Evolutionary conservation across 1,140 invertebrate species (phyloP), one percentile per base, ranked within the genome.

Genomic region (Trachymyrmex septentrionalis): DNA sequence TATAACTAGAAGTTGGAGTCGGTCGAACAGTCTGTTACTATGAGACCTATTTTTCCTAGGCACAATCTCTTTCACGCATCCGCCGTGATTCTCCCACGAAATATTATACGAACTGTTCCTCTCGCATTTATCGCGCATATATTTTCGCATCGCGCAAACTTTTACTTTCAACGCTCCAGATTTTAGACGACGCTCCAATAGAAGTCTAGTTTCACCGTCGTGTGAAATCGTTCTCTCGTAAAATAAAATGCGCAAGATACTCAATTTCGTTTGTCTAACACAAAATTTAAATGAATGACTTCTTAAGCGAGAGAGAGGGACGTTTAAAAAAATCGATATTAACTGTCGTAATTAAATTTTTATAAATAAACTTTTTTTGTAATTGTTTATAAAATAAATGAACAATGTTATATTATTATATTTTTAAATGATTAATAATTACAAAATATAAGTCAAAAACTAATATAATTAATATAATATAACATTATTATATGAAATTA

Each of bases 41-140:
- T 27, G 66, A 50, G 34, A 12, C 44, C 76, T 81, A 81, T 86
- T 86, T 86, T 80, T 69, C 57, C 19, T 57, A 63, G 27, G 44
- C 50, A 84, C 69, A 75, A 73, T 73, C 55, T 50, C 69, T 73
- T 30, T 84, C 55, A 19, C 66, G 53, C 34, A 19, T 61, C 27
- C 38, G 67, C 53, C 67, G 53, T 34, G 24, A 61, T 72, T 73
- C 55, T 84, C 80, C 38, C 80, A 84, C 69, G 27, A 57, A 84
- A 75, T 84, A 84, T 63, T 67, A 75, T 50, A 48, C 38, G 6
- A 10, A 21, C 24, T 44, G 34, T 67, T 48, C 44, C 64, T 67
- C 34, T 53, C 16, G 9, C 9, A 44, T 44, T 44, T 44, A 44
- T 44, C 38, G 16, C 14, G 48, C 48, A 50, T 50, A 14, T 24